Evolutionary conservation across 2,888 invertebrate species (phyloP).

Genomic region (Macrophya alboannulata): DNA sequence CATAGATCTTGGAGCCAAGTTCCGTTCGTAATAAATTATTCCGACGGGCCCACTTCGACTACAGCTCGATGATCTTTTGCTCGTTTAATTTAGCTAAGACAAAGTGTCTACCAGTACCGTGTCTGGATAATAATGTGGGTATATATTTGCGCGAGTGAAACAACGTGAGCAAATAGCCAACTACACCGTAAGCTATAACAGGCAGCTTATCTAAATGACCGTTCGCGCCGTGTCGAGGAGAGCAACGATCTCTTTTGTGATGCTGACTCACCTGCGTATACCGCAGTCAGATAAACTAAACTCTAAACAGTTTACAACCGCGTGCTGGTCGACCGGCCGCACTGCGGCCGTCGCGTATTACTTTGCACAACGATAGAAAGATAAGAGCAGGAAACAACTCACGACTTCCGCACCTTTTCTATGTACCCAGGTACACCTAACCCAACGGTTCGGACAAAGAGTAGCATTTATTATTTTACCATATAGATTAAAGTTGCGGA

Average conservation of each 20-base stretch:
- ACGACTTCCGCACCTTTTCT: slow-evolving; percentile 56
- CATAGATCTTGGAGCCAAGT: neutral
- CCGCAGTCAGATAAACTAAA: slow-evolving; percentile 37
- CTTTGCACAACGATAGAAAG: slow-evolving; percentile 59
- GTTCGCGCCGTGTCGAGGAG: slow-evolving; percentile 4
- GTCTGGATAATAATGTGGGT: neutral
- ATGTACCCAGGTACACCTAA: neutral
- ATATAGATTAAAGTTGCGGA: neutral
- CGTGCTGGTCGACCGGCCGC: neutral
- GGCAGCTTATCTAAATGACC: slow-evolving; percentile 47
- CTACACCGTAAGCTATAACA: neutral
- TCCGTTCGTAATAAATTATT: slow-evolving; percentile 2
- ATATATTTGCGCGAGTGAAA: neutral
- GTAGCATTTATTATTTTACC: slow-evolving; percentile 33
- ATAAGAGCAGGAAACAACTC: slow-evolving; percentile 56
- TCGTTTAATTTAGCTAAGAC: neutral
- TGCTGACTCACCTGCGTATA: slow-evolving; percentile 44
- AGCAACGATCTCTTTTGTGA: slow-evolving; percentile 46
- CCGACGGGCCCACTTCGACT: neutral
- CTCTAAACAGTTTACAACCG: slow-evolving; percentile 42
- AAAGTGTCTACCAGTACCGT: neutral
- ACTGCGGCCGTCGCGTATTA: slow-evolving; percentile 11
- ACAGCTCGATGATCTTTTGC: neutral
- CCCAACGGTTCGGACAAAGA: slow-evolving; percentile 36
- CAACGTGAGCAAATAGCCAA: slow-evolving; percentile 17